Conservation (phyloP, 2,113 vertebrate genomes). For the Podarcis raffonei region DNA sequence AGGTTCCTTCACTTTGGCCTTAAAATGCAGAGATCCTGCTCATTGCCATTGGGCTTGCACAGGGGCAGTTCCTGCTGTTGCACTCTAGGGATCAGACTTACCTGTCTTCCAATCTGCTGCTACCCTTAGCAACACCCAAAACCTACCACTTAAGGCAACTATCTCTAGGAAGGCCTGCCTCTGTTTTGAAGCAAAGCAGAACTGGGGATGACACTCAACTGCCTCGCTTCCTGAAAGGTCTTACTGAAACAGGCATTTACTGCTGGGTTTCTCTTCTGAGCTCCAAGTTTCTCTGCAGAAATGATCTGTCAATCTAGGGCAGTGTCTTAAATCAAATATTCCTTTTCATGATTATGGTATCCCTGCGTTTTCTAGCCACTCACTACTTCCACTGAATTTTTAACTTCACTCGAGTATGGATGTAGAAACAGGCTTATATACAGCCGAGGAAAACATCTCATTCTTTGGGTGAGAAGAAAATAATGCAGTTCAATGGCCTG, state of each 20-base stretch:
- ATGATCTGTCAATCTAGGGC: no score
- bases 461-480: no score
- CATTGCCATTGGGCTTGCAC: background rate
- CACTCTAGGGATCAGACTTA: no score
- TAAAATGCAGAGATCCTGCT: background rate
- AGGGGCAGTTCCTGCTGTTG: background rate
- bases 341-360: no score
- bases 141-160: no score
- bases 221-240: background rate
- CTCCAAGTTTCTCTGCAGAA: background rate
- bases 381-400: background rate
- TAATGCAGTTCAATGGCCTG: no score
- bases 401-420: no score
- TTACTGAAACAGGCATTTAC: accelerated
- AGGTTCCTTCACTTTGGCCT: background rate
- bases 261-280: background rate
- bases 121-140: background rate
- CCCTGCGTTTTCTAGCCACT: no score
- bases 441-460: no score
- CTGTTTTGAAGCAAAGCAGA: background rate
- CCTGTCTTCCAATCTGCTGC: background rate
- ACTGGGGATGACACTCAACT: background rate
- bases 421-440: no score
- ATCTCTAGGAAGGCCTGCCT: background rate
- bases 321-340: no score